phyloP scores from a whole-genome alignment of 2,888 invertebrate species.

The Rhingia campestris region DNA sequence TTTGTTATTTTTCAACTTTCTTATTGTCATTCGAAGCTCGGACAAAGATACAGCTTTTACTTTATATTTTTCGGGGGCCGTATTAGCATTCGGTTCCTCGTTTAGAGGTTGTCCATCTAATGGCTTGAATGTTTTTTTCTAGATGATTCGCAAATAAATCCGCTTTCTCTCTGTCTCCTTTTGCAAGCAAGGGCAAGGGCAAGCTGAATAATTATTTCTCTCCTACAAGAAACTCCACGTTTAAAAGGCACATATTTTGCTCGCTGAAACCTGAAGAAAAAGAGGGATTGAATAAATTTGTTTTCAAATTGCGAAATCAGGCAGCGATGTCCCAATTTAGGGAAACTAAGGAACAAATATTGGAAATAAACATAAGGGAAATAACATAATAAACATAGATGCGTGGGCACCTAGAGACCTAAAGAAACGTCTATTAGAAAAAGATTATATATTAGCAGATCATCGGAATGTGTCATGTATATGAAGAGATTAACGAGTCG shows the following conservation, averaged over 20 bases:
- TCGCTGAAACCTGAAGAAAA: conserved; percentile 73
- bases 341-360: conserved; percentile 48
- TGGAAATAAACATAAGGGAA: conserved; percentile 66
- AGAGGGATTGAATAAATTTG: conserved; percentile 78
- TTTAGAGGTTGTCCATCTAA: no score
- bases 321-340: conserved; percentile 60
- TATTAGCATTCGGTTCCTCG: no score
- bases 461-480: conserved; percentile 65
- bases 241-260: conserved; percentile 78
- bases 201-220: conserved; percentile 70
- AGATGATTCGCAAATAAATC: no score
- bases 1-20: no score
- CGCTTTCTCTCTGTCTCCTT: no score
- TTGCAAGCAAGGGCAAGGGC: no score
- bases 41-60: no score
- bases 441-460: conserved; percentile 40
- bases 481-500: conserved; percentile 51
- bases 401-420: conserved; percentile 63
- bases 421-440: conserved; percentile 70
- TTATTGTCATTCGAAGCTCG: no score
- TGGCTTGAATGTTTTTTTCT: no score
- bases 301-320: conserved; percentile 74
- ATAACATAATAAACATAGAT: conserved; percentile 71
- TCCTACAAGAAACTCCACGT: conserved; percentile 74
- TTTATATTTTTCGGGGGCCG: no score